Evolutionary conservation across 2,888 invertebrate genomes (phyloP), one percentile per base, ranked within the genome.

Genomic region (Agriopis aurantiaria): DNA sequence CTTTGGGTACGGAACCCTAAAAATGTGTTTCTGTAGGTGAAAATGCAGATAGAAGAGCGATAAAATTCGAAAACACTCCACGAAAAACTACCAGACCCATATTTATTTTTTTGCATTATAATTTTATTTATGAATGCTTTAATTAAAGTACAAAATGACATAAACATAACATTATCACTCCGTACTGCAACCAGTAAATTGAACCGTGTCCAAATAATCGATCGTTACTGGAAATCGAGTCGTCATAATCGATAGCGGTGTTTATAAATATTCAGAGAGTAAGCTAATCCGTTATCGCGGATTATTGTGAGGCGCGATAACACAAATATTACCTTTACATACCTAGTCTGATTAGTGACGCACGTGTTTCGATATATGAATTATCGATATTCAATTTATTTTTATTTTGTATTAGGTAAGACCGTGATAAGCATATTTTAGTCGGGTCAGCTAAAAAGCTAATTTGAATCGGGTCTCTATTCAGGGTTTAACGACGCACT

Each of bases 231-330:
- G 82, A 86, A 69, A 82, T 84, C 85, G 81, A 80, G 82, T 61
- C 87, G 88, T 88, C 64, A 49, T 83, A 81, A 80, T 72, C 86
- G 88, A 89, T 91, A 88, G 88, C 87, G 85, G 86, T 89, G 87
- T 93, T 92, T 93, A 91, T 90, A 92, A 91, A 93, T 91, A 91
- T 87, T 83, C 88, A 81, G 77, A 80, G 77, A 83, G 83, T 84
- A 87, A 85, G 91, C 83, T 93, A 93, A 93, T 93, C 93, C 93
- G 88, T 90, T 91, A 93, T 92, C 91, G 88, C 79, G 93, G 93
- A 93, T 93, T 93, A 93, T 90, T 89, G 90, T 88, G 87, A 79
- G 74, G 71, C 77, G 81, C 90, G 92, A 92, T 93, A 93, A 91
- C 86, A 84, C 80, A 77, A 78, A 80, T 84, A 85, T 88, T 86